These are phyloP conservation scores for Forbesichthys papilliferus DNA, from an alignment of 2,113 vertebrate genomes.

Conservation along the genomic window DNA sequence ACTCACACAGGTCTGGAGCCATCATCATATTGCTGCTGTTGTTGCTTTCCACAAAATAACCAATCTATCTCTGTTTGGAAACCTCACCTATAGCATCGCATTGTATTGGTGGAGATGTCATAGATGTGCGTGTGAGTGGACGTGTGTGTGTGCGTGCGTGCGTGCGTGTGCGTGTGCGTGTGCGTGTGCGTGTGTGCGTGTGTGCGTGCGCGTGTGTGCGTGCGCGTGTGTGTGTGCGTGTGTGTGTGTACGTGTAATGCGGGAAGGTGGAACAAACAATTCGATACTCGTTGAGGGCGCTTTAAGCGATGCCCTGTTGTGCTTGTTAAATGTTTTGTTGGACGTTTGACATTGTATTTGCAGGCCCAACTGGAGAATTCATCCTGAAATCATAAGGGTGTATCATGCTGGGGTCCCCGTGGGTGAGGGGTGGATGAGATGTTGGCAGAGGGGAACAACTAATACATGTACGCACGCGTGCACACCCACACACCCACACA, in stretches of 20 bases:
- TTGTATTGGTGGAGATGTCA: slow-evolving; percentile 29
- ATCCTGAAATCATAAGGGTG: slow-evolving; percentile 63
- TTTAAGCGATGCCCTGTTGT: slow-evolving; percentile 51
- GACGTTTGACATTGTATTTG: slow-evolving; percentile 60
- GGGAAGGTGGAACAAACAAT: slow-evolving; percentile 38
- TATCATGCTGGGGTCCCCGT: slow-evolving; percentile 58
- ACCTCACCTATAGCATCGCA: slow-evolving; percentile 14
- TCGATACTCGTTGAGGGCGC: slow-evolving; percentile 55
- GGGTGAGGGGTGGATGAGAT: slow-evolving; percentile 61
- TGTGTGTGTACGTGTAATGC: slow-evolving; percentile 45
- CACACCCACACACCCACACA: slow-evolving; percentile 16
- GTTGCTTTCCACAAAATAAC: slow-evolving; percentile 14
- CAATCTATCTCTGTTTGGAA: slow-evolving; percentile 16
- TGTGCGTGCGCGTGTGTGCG: not conserved
- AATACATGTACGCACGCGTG: slow-evolving; percentile 24
- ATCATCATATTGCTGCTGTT: slow-evolving; percentile 24
- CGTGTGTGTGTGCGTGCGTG: not conserved
- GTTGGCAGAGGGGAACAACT: slow-evolving; percentile 58
- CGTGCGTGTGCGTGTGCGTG: not conserved
- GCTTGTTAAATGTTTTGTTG: slow-evolving; percentile 70
- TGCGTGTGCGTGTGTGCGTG: slow-evolving; percentile 40
- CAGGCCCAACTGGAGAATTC: slow-evolving; percentile 42
- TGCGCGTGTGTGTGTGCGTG: not conserved
- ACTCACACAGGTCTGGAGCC: slow-evolving; percentile 34
- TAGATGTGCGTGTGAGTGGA: slow-evolving; percentile 32